Percentiles rank a stretch among this genome's conserved stretches.
phyloP scores from a whole-genome alignment of 92 coral and sea anemone genomes.

The Umimayanthus kanabou region DNA sequence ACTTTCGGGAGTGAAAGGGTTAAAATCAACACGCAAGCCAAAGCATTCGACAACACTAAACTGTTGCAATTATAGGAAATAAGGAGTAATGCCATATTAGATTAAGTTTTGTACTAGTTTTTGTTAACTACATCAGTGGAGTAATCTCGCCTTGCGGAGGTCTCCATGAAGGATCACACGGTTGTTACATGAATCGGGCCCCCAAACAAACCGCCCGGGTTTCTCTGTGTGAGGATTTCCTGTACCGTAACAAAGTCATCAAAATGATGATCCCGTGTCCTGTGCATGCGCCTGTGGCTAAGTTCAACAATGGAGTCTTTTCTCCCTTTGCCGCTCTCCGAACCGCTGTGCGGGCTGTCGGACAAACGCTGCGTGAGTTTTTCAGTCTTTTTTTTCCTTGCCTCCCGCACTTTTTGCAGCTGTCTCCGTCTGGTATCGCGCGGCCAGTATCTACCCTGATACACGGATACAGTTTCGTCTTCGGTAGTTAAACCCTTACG shows the following conservation, averaged over 20 bases:
- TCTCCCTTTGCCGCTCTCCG: constrained; percentile 80
- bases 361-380: constrained; percentile 62
- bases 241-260: constrained; percentile 98
- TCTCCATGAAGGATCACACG: constrained; percentile 48
- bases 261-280: constrained; percentile 66
- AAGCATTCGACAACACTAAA: neutral
- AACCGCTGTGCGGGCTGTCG: constrained; percentile 89
- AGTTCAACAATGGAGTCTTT: constrained; percentile 86
- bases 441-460: constrained; percentile 96
- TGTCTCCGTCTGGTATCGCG: constrained; percentile 88
- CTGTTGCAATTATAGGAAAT: neutral
- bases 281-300: constrained; percentile 87
- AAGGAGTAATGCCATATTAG: neutral
- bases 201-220: constrained; percentile 75
- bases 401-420: constrained; percentile 87
- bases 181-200: constrained; percentile 98
- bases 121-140: neutral
- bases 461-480: constrained; percentile 93
- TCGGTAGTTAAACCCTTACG: constrained; percentile 97
- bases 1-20: too few relatives aligned
- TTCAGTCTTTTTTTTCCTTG: constrained; percentile 77
- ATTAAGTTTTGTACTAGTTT: neutral
- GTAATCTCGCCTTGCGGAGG: neutral
- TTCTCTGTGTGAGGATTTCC: constrained; percentile 89
- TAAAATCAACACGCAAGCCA: too few relatives aligned